Evolutionary conservation across 2,113 vertebrate species (phyloP).

Genomic region (Scolopax mira): DNA sequence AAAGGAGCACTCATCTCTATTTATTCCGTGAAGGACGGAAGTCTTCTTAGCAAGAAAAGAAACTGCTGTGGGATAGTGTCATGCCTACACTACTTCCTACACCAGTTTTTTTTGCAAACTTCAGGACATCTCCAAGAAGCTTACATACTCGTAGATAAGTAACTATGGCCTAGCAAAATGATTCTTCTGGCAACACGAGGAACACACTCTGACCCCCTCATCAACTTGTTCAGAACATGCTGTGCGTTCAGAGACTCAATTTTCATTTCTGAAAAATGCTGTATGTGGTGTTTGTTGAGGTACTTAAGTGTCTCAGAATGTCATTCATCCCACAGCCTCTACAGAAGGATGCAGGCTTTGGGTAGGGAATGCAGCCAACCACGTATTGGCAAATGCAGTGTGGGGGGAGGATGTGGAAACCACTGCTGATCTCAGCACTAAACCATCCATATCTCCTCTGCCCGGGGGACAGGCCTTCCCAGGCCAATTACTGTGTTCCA

Average conservation of each 20-base stretch:
- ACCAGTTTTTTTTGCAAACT: not conserved
- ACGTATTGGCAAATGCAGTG: rapidly evolving
- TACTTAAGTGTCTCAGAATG: not conserved
- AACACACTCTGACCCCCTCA: not conserved
- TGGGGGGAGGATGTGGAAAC: not conserved
- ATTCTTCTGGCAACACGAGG: not conserved
- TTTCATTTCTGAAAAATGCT: not conserved
- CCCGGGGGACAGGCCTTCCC: not conserved
- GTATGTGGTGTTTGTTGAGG: not conserved
- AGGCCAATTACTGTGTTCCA: not conserved
- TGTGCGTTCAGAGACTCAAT: not conserved
- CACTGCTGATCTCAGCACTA: conserved; percentile 44
- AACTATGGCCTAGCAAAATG: not conserved
- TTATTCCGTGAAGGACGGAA: conserved; percentile 56
- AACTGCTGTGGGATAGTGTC: conserved; percentile 39
- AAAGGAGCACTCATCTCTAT: conserved; percentile 59
- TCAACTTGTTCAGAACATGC: not conserved
- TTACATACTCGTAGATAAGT: not conserved
- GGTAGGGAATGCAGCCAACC: not conserved
- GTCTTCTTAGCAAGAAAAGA: conserved; percentile 47
- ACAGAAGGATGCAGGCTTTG: not conserved
- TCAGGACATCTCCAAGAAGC: not conserved
- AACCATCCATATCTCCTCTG: conserved; percentile 6
- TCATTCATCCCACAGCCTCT: not conserved
- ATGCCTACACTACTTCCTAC: conserved; percentile 39